Conservation (phyloP, 2,797 vertebrate species). For the Ambastaia sidthimunki region DNA sequence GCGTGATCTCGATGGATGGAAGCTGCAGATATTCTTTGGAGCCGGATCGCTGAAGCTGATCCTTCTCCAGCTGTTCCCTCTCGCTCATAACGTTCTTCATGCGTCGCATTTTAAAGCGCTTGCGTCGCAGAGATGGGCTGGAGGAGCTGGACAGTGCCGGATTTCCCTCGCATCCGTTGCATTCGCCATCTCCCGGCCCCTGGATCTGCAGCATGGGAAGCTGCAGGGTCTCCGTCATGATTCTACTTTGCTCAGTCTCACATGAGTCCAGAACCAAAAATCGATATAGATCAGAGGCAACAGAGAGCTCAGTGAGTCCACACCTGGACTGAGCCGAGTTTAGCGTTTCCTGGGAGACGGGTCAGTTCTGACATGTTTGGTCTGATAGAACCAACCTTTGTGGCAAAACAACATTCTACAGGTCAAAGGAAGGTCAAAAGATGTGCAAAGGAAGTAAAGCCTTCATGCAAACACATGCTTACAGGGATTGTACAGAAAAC, state of each 20-base stretch:
- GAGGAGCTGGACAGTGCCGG: slow-evolving; percentile 71
- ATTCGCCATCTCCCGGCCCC: slow-evolving; percentile 66
- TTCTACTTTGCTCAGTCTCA: slow-evolving; percentile 52
- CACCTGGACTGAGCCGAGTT: slow-evolving; percentile 10
- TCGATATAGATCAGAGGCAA: not conserved
- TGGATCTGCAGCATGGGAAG: slow-evolving; percentile 81
- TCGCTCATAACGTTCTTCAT: slow-evolving; percentile 75
- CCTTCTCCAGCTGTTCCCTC: slow-evolving; percentile 49
- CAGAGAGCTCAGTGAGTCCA: slow-evolving; percentile 4
- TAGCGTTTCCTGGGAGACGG: not conserved
- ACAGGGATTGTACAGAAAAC: too few relatives aligned
- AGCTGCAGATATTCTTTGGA: slow-evolving; percentile 84
- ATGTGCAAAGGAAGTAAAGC: slow-evolving; percentile 9
- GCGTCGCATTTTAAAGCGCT: slow-evolving; percentile 82
- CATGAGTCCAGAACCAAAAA: slow-evolving; percentile 26
- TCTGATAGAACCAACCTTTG: not conserved
- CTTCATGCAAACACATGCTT: not conserved
- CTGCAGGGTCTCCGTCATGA: slow-evolving; percentile 81
- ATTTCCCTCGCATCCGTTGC: not conserved
- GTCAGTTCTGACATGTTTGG: slow-evolving; percentile 7
- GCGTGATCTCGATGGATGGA: slow-evolving; percentile 88
- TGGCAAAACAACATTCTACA: slow-evolving; percentile 48
- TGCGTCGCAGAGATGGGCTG: slow-evolving; percentile 81
- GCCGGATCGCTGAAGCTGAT: slow-evolving; percentile 61
- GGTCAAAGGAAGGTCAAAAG: slow-evolving; percentile 59